These are phyloP conservation scores for Tor tambroides DNA, from an alignment of 2,113 vertebrate genomes.

Conservation along the genomic window DNA sequence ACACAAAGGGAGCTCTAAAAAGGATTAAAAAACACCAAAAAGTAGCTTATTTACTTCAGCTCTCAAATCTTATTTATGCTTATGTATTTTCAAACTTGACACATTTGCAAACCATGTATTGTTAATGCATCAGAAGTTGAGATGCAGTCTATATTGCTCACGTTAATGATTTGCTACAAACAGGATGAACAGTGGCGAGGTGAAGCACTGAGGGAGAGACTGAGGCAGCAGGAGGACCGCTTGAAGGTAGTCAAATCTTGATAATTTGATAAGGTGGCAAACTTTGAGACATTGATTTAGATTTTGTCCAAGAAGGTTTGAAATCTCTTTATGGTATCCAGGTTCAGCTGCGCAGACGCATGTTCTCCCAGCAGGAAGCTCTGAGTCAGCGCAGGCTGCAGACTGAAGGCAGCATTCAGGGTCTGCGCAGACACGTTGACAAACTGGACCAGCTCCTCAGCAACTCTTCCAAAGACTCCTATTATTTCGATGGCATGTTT, in stretches of 20 bases:
- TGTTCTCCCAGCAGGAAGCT: slow-evolving; percentile 80
- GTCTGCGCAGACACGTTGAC: slow-evolving; percentile 77
- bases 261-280: neutral
- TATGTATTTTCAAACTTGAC: too few species aligned
- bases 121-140: too few species aligned
- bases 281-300: neutral
- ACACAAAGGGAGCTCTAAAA: too few species aligned
- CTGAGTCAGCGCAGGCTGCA: slow-evolving; percentile 76
- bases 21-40: too few species aligned
- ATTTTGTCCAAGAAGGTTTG: neutral
- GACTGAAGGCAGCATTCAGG: slow-evolving; percentile 78
- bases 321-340: slow-evolving; percentile 48
- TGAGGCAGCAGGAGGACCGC: slow-evolving; percentile 80
- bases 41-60: too few species aligned
- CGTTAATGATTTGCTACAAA: neutral
- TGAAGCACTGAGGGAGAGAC: slow-evolving; percentile 77
- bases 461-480: slow-evolving; percentile 54
- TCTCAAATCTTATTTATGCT: too few species aligned
- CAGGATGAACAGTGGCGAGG: slow-evolving; percentile 85
- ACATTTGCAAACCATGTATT: too few species aligned
- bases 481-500: too few species aligned
- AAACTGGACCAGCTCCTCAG: slow-evolving; percentile 77
- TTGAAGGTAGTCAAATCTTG: slow-evolving; percentile 77
- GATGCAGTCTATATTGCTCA: too few species aligned
- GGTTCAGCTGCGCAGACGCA: slow-evolving; percentile 78